Evolutionary conservation across 2,888 invertebrate species (phyloP).

Genomic region (Xanthorhoe spadicearia): DNA sequence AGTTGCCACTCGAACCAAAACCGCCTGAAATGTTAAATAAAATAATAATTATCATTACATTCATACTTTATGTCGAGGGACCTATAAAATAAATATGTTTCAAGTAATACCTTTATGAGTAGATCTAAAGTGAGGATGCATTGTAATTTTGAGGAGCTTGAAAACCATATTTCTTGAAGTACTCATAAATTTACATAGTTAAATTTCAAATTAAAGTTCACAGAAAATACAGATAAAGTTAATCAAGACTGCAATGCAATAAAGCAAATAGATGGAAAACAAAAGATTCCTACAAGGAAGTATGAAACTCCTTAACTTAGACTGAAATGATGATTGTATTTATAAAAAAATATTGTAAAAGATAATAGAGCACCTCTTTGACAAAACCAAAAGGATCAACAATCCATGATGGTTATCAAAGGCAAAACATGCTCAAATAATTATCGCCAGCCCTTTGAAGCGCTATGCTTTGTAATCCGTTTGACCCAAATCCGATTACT

Average conservation of each 20-base stretch:
- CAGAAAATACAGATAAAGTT: too few relatives aligned
- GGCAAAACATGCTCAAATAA: slow-evolving; percentile 22
- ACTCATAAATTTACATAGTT: too few relatives aligned
- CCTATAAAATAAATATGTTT: neutral
- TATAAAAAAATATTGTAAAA: neutral
- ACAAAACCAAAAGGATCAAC: slow-evolving; percentile 13
- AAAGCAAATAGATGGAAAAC: too few relatives aligned
- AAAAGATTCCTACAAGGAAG: neutral
- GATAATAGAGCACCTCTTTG: neutral
- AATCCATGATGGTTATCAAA: slow-evolving; percentile 10
- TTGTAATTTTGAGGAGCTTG: too few relatives aligned
- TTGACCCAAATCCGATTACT: slow-evolving; percentile 33
- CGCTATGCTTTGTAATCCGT: slow-evolving; percentile 30
- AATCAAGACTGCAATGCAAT: too few relatives aligned
- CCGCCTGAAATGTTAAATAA: slow-evolving; percentile 68
- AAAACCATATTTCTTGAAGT: too few relatives aligned
- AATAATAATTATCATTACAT: neutral
- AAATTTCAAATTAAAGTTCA: too few relatives aligned
- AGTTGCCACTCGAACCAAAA: slow-evolving; percentile 74
- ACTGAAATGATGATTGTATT: neutral
- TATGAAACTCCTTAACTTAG: neutral
- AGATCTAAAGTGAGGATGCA: neutral
- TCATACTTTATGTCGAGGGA: neutral
- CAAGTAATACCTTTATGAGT: neutral
- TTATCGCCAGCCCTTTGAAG: slow-evolving; percentile 30